Evolutionary conservation across 2,888 invertebrate genomes (phyloP).

Genomic region (Drosophila sordidula): DNA sequence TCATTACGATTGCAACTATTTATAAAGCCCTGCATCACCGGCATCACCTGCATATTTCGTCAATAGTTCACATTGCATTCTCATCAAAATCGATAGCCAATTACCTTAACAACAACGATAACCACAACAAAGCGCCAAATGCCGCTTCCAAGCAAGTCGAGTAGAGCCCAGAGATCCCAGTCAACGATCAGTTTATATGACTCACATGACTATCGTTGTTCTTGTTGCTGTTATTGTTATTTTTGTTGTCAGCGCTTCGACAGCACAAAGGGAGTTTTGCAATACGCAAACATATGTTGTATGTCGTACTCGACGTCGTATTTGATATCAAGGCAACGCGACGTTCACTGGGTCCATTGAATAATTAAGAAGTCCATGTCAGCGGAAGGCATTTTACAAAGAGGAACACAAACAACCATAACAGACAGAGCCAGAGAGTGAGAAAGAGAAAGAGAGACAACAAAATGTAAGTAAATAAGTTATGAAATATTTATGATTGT

Average conservation of each 20-base stretch:
- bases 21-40: conserved; percentile 56
- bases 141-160: conserved; percentile 31
- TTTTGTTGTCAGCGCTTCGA: conserved; percentile 63
- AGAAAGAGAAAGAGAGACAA: conserved; percentile 7
- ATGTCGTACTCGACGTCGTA: conserved; percentile 23
- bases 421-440: too few relatives aligned
- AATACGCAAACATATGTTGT: conserved; percentile 58
- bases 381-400: conserved; percentile 51
- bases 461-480: conserved; percentile 37
- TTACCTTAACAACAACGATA: conserved; percentile 22
- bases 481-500: conserved; percentile 74
- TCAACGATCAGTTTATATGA: conserved; percentile 60
- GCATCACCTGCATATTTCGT: conserved; percentile 38
- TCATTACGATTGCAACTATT: conserved; percentile 43
- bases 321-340: conserved; percentile 44
- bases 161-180: conserved; percentile 20
- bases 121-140: conserved; percentile 51
- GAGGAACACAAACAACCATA: not conserved
- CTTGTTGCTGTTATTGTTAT: conserved; percentile 25
- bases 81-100: conserved; percentile 46
- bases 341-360: conserved; percentile 51
- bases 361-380: conserved; percentile 61
- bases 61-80: conserved; percentile 34
- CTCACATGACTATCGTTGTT: conserved; percentile 34
- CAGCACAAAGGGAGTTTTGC: conserved; percentile 59